phyloP scores from a whole-genome alignment of 2,113 vertebrate genomes.

The Sclerurus mexicanus region DNA sequence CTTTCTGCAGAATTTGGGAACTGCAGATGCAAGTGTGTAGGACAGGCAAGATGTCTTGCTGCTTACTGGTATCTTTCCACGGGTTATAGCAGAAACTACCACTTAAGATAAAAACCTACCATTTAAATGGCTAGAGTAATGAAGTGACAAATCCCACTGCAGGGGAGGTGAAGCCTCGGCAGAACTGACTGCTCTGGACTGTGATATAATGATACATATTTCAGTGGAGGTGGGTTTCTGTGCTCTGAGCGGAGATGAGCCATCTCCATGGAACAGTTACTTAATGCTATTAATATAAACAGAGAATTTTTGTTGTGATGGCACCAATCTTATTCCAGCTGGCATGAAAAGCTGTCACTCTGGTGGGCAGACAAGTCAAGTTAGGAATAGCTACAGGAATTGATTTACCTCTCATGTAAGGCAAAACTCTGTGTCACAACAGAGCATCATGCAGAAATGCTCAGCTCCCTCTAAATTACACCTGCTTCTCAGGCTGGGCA shows the following conservation, averaged over 20 bases:
- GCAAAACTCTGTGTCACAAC: background rate
- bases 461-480: background rate
- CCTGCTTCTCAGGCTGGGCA: background rate
- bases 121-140: background rate
- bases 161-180: background rate
- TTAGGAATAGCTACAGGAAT: background rate
- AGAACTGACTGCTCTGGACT: background rate
- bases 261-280: background rate
- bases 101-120: background rate
- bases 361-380: background rate
- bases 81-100: background rate
- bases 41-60: background rate
- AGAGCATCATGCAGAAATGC: background rate
- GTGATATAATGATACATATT: background rate
- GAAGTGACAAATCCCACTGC: background rate
- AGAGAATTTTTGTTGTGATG: background rate
- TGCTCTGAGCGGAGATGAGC: background rate
- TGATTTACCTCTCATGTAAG: background rate
- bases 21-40: background rate
- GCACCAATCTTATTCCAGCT: slow-evolving; percentile 9
- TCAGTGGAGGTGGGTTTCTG: background rate
- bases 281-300: slow-evolving; percentile 29
- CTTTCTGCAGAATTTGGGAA: background rate
- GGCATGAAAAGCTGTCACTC: slow-evolving; percentile 21
- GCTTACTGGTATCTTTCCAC: background rate